phyloP scores from a whole-genome alignment of 2,113 vertebrate species.

The Miniopterus natalensis region DNA sequence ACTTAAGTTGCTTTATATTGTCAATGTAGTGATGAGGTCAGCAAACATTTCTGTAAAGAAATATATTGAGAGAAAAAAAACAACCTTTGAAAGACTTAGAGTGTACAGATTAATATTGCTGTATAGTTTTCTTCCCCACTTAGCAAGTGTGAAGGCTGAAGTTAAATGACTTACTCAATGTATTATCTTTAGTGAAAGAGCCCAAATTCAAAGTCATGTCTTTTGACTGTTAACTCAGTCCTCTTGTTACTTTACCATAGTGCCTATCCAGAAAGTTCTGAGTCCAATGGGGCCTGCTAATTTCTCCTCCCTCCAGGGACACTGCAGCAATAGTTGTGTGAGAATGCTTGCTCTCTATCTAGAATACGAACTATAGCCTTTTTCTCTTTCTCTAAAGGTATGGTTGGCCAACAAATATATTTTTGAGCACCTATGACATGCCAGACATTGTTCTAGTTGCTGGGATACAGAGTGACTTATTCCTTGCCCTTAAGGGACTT shows the following conservation, averaged over 20 bases:
- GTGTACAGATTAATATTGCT: not conserved
- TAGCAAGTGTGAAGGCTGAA: constrained; percentile 42
- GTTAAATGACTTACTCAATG: not conserved
- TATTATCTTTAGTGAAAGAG: not conserved
- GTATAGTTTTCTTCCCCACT: not conserved
- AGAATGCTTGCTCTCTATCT: not conserved
- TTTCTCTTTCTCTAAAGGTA: not conserved
- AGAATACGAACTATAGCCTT: not conserved
- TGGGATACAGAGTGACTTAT: not conserved
- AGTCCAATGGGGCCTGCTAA: not conserved
- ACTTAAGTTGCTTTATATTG: constrained; percentile 26
- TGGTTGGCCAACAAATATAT: not conserved
- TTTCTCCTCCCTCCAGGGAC: not conserved
- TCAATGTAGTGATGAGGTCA: not conserved
- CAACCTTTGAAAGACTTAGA: not conserved
- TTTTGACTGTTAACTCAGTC: constrained; percentile 8
- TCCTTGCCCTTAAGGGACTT: not conserved
- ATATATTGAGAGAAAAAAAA: not conserved
- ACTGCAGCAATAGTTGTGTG: not conserved
- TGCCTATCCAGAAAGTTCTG: constrained; percentile 11
- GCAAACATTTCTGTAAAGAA: constrained; percentile 52
- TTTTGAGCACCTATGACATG: not conserved
- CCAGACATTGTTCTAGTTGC: not conserved
- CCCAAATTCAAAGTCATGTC: constrained; percentile 39
- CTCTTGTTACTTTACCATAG: constrained; percentile 31